Percentiles rank a stretch among this genome's conserved stretches.
Evolutionary conservation across 1,140 invertebrate species (phyloP).

Genomic region (Telenomus remus): DNA sequence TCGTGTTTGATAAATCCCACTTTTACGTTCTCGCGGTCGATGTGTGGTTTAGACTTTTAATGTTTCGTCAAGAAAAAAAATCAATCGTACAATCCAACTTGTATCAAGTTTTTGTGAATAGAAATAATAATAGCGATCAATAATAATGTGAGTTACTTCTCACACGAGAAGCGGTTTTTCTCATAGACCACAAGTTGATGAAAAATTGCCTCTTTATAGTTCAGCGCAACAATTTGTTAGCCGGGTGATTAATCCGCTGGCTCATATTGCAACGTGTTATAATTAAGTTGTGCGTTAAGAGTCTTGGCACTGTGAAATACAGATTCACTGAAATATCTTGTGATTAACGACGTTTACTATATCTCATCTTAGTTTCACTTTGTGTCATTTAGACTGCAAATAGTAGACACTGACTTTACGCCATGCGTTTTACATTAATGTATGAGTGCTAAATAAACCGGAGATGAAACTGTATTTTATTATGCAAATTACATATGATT

Average conservation of each 20-base stretch:
- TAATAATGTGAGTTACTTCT: too few relatives aligned
- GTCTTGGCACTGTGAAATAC: slow-evolving; percentile 13
- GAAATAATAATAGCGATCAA: neutral
- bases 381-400: slow-evolving; percentile 39
- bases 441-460: too few relatives aligned
- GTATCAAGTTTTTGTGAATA: too few relatives aligned
- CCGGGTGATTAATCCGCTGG: slow-evolving; percentile 23
- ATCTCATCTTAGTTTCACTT: slow-evolving; percentile 46
- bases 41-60: too few relatives aligned
- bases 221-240: slow-evolving; percentile 30
- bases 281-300: too few relatives aligned
- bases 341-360: slow-evolving; percentile 45
- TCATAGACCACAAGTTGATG: slow-evolving; percentile 5
- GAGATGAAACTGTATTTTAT: too few relatives aligned
- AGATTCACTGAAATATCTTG: slow-evolving; percentile 27
- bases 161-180: neutral
- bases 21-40: neutral
- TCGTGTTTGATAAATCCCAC: neutral
- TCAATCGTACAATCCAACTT: too few relatives aligned
- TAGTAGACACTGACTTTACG: slow-evolving; percentile 29
- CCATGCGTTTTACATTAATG: slow-evolving; percentile 4
- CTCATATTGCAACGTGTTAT: neutral
- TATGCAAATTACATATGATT: too few relatives aligned
- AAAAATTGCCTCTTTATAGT: slow-evolving; percentile 9
- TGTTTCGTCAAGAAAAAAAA: neutral